phyloP scores from a whole-genome alignment of 1,140 invertebrate genomes.

The Diuraphis noxia region DNA sequence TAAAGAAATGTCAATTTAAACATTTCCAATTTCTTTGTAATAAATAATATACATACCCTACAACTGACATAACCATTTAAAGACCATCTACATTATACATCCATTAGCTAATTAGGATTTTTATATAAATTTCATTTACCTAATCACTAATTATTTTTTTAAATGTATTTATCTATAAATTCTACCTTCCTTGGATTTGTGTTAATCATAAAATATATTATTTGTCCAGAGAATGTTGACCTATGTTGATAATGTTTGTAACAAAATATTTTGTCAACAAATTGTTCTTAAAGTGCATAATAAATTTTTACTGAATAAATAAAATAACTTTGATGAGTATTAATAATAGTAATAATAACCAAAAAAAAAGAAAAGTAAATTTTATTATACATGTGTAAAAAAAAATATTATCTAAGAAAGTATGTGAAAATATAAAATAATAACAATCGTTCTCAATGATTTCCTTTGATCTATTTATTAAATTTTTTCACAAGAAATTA shows the following conservation, averaged over 20 bases:
- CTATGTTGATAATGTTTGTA: neutral
- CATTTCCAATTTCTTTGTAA: neutral
- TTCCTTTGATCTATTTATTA: neutral
- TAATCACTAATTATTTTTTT: neutral
- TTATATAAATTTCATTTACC: neutral
- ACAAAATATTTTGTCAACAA: neutral
- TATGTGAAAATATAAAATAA: neutral
- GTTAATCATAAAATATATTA: neutral
- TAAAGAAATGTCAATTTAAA: conserved; percentile 10
- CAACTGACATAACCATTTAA: conserved; percentile 1
- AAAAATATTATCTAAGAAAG: neutral
- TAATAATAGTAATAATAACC: too few relatives aligned
- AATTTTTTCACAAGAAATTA: neutral
- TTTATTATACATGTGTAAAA: neutral
- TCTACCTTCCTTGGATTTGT: neutral
- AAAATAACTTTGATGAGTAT: neutral
- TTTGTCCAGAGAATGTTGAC: neutral
- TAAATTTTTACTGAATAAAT: neutral
- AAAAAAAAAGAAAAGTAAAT: neutral
- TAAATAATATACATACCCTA: neutral
- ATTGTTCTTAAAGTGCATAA: neutral
- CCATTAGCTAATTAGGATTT: conserved; percentile 12
- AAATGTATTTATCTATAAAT: neutral
- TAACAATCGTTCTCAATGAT: neutral
- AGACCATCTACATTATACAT: neutral